A percentile compares a stretch with the other conserved stretches of the same genome.
phyloP scores from a whole-genome alignment of 1,140 invertebrate genomes.

The Cotesia glomerata region DNA sequence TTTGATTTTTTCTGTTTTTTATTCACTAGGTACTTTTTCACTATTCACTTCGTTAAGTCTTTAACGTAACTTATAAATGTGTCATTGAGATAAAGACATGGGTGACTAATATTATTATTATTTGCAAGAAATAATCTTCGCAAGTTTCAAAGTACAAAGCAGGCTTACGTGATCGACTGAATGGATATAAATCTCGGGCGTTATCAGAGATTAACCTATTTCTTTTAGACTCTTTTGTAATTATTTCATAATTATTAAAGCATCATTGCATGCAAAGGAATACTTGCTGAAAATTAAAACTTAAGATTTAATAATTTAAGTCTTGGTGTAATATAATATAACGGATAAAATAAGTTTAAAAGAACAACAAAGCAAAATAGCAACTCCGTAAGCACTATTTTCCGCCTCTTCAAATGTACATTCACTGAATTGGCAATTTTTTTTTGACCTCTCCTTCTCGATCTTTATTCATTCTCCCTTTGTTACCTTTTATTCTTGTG shows the following conservation, averaged over 20 bases:
- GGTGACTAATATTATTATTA: too few relatives aligned
- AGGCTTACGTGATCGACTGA: neutral
- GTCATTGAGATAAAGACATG: too few relatives aligned
- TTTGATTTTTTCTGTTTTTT: conserved; percentile 30
- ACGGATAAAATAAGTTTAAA: conserved; percentile 20
- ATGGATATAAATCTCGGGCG: neutral
- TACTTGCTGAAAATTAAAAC: conserved; percentile 38
- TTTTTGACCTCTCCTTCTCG: neutral
- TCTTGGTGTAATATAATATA: neutral
- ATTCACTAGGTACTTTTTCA: neutral
- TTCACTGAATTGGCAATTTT: neutral
- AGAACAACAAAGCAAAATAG: neutral
- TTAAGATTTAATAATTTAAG: conserved; percentile 36
- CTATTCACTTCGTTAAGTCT: neutral
- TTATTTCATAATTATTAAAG: neutral
- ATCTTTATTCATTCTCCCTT: neutral
- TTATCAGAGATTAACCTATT: neutral
- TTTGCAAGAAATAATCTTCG: neutral
- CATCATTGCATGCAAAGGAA: conserved; percentile 27
- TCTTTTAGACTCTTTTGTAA: neutral
- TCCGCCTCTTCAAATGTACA: conserved; percentile 21
- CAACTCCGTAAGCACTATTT: conserved; percentile 40
- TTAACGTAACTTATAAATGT: neutral
- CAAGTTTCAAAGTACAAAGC: too few relatives aligned
- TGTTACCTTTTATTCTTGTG: neutral